Conservation (phyloP, 2,888 invertebrate genomes). For the Ormyrus thymus region DNA sequence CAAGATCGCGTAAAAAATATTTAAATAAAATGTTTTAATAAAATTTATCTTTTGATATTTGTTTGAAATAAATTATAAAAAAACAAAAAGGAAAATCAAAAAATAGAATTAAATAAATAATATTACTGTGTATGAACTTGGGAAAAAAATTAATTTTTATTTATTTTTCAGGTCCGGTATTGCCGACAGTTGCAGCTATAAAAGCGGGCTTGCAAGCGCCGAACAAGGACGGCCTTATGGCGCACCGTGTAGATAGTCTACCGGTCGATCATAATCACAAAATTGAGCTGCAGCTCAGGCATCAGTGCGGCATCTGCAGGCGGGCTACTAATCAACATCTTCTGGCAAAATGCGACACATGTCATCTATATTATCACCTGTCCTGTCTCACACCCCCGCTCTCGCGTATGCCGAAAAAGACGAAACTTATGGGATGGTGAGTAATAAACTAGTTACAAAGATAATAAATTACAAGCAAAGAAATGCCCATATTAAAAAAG, state of each 20-base stretch:
- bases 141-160: neutral
- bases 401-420: slow-evolving; percentile 95
- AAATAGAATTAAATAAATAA: too few species aligned
- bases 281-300: slow-evolving; percentile 73
- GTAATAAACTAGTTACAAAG: slow-evolving; percentile 51
- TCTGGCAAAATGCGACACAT: slow-evolving; percentile 96
- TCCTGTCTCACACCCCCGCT: slow-evolving; percentile 96
- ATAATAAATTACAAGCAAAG: too few species aligned
- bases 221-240: neutral
- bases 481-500: too few species aligned
- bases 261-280: slow-evolving; percentile 71
- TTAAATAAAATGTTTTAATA: too few species aligned
- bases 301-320: slow-evolving; percentile 91
- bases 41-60: too few species aligned
- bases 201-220: slow-evolving; percentile 77
- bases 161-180: slow-evolving; percentile 64
- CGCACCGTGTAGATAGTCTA: slow-evolving; percentile 62
- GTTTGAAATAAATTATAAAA: too few species aligned
- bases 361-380: slow-evolving; percentile 93
- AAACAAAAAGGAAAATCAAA: too few species aligned
- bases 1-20: too few species aligned
- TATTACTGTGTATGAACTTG: too few species aligned
- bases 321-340: slow-evolving; percentile 93
- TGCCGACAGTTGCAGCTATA: slow-evolving; percentile 88
- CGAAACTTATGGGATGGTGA: slow-evolving; percentile 94